Evolutionary conservation across 2,888 invertebrate species (phyloP), one percentile per base, ranked within the genome.

Genomic region (Platycnemis pennipes): DNA sequence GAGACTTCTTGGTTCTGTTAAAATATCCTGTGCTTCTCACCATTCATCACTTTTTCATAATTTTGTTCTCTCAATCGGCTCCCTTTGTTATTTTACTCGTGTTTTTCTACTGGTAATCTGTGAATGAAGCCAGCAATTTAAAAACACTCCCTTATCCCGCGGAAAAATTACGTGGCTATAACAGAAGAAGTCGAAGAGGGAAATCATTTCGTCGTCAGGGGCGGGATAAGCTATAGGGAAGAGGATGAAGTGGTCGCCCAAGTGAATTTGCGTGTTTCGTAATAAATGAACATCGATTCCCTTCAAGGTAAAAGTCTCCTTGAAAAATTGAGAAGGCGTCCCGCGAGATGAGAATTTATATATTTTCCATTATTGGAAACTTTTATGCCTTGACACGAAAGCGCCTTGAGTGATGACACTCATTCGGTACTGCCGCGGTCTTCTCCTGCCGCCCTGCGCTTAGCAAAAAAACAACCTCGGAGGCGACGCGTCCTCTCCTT

Each of bases 331-430:
- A 11, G 44, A 44, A 69, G 26, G 22, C 56, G 56, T 56, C 44
- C 49, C 22, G 45, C 69, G 63, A 44, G 63, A 63, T 42, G 63
- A 11, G 63, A 91, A 91, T 91, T n/a, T 77, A 77, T 77, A 63
- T 26, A 77, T 42, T 91, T 63, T 91, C 56, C 63, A n/a, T 91
- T n/a, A 91, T 91, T 63, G 91, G 91, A 89, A 89, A 89, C 89
- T 91, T 53, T 42, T n/a, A 87, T 91, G 91, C 44, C 45, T 63
- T 44, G 63, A 63, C 63, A 44, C 42, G 63, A 26, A 44, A n/a
- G 89, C 89, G 37, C 31, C 56, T 37, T 63, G 91, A 91, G 44
- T 91, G 63, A 91, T 69, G 91, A 44, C 56, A 44, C 26, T 44
- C 91, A 69, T 91, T 91, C 91, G 63, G n/a, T 44, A 69, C 11